Conservation (phyloP, 2,797 vertebrate genomes). For the Trachops cirrhosus region DNA sequence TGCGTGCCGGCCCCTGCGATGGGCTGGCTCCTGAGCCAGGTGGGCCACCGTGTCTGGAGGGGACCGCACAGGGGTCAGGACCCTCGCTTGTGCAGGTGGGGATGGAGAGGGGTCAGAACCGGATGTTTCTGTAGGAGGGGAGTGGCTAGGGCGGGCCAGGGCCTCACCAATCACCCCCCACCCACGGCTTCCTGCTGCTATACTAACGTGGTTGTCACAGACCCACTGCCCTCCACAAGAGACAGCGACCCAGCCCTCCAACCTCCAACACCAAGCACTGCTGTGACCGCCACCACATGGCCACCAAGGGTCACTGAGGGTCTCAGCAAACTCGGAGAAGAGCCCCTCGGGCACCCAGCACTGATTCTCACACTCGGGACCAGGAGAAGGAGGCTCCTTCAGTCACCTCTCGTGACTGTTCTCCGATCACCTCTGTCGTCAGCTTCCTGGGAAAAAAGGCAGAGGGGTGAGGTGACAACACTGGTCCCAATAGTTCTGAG, state of each 20-base stretch:
- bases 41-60: background rate
- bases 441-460: background rate
- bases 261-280: rapidly evolving
- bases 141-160: background rate
- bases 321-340: background rate
- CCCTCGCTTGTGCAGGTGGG: background rate
- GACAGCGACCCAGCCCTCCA: background rate
- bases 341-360: background rate
- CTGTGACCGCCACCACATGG: background rate
- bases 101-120: background rate
- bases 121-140: background rate
- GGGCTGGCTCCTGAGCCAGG: background rate
- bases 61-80: background rate
- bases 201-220: background rate
- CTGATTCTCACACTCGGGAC: background rate
- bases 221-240: background rate
- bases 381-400: background rate
- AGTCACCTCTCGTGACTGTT: background rate
- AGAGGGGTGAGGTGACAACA: background rate
- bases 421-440: background rate
- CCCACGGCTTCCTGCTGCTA: background rate
- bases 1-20: rapidly evolving
- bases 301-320: background rate
- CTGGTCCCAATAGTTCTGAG: background rate
- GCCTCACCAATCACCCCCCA: background rate